A percentile compares a stretch with the other conserved stretches of the same genome.
phyloP scores from a whole-genome alignment of 23 tunicate genomes.

The Ascidia mentula region DNA sequence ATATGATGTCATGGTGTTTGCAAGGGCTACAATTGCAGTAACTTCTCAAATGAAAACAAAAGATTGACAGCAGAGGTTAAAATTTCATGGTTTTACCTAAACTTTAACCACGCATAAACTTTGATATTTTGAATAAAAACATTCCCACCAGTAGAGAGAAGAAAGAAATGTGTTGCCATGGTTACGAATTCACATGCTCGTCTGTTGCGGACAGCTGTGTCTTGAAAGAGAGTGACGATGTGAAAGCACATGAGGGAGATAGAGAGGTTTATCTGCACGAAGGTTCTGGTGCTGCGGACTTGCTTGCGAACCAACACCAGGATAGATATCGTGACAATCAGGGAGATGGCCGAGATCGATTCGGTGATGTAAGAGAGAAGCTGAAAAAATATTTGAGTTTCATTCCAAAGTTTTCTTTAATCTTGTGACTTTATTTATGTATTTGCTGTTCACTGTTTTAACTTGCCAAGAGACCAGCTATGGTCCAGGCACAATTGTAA shows the following conservation, averaged over 20 bases:
- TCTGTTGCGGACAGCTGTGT: conserved; percentile 29
- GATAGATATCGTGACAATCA: conserved; percentile 28
- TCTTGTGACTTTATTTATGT: no score
- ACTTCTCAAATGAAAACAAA: no score
- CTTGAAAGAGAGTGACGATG: conserved; percentile 41
- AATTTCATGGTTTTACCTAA: no score
- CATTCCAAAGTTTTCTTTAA: no score
- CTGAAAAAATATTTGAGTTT: conserved; percentile 13
- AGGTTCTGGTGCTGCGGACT: conserved; percentile 42
- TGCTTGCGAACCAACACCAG: conserved; percentile 42
- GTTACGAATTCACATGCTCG: conserved; percentile 48
- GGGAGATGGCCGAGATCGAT: conserved; percentile 19
- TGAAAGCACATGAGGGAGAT: conserved; percentile 55
- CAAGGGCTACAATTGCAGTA: no score
- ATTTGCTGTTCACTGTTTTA: no score
- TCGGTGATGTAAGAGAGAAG: conserved; percentile 35
- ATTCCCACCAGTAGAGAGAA: conserved; percentile 48
- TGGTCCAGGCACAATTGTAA: no score
- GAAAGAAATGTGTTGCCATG: conserved; percentile 41
- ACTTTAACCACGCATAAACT: no score
- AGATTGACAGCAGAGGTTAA: no score
- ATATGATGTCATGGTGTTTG: no score
- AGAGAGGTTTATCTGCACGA: conserved; percentile 61
- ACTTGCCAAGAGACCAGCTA: no score
- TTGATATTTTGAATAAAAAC: background rate